Base-by-base conservation (phyloP, 2,888 invertebrate genomes). In the Atethmia centrago region DNA sequence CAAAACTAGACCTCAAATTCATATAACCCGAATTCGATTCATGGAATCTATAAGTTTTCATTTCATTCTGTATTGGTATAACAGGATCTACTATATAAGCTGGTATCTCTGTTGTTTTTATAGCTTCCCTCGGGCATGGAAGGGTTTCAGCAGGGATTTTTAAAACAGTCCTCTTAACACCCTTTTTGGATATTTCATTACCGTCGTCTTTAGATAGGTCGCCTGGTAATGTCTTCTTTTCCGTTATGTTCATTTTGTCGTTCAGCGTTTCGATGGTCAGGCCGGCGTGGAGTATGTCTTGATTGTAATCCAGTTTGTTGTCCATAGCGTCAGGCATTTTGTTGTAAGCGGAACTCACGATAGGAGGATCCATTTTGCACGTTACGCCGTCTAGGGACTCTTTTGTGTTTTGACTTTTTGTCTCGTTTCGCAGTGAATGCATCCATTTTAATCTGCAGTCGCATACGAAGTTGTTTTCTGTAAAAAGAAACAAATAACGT, bases 371-470 rank as follows among this genome's bases (percentile, higher is more conserved):
- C 93, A 97, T 96, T 91, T 97, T 97, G 93, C 98, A 98, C 75
- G 97, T 97, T 84, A 98, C 96, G 78, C 97, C 97, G 87, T 98
- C 98, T 68, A 98, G 95, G 49, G 97, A 97, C 85, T 97, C 97
- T 85, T 97, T 97, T 82, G 98, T 97, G 88, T 97, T 97, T 85
- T 96, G 96, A 91, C 98, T 98, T 92, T 97, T 97, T 83, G 98
- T 98, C 85, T 98, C 98, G 93, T 98, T 97, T 79, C 97, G 97
- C 78, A 98, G 95, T 62, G 96, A 96, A 94, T 98, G 97, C 95
- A 98, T 97, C 98, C 98, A 98, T 85, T 97, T 97, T 85, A 98
- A 95, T 84, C 98, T 97, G 93, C 98, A 98, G 96, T 98, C 98
- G 95, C 98, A 98, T 87, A 97, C 97, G 94, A 98, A 97, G 92